Evolutionary conservation across 2,888 invertebrate species (phyloP), one percentile per base, ranked within the genome.

Genomic region (Ariolimax columbianus): DNA sequence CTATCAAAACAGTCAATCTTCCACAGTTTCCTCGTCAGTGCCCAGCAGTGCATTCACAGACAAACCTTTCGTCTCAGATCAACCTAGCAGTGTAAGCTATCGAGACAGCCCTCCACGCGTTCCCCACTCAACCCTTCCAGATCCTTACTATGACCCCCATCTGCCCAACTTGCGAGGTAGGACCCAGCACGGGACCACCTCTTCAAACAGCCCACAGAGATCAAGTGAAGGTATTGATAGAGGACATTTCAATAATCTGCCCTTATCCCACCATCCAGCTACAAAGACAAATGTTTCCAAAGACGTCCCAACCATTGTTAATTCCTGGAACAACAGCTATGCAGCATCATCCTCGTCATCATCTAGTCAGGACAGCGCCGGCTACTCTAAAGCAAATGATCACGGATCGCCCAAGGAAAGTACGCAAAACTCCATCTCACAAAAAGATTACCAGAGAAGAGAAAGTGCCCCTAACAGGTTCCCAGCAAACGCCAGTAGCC

Each of bases 381-480:
- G n/a, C 84, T 59, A 36, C 43, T 47, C 36, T 36, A 36, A 66
- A 47, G 14, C 51, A 59, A 77, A 30, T 11, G 3, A 11, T 4
- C 43, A 40, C 26, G 55, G 36, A 17, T 66, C 30, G 6, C 17
- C 38, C 40, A 66, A 17, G 1, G 68, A 79, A 36, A 70, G 19
- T 11, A n/a, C 78, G 33, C 72, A 55, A 30, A n/a, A 23, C 14
- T 26, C 83, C n/a, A 33, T 36, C 30, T 75, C 86, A 36, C 77
- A 63, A 7, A 63, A 70, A 63, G 77, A 77, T 30, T 86, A 86
- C 84, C 82, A 79, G 43, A 77, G 87, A 9, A 84, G 87, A 9
- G 87, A 87, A 43, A 87, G 87, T 63, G 86, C 84, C 0, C 87
- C 87, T 0, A 66, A 80, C 19, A 73, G 77, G 38, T n/a, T 68